phyloP scores from a whole-genome alignment of 35 echinoderm and acorn worm genomes.

The Chiridota heheva region DNA sequence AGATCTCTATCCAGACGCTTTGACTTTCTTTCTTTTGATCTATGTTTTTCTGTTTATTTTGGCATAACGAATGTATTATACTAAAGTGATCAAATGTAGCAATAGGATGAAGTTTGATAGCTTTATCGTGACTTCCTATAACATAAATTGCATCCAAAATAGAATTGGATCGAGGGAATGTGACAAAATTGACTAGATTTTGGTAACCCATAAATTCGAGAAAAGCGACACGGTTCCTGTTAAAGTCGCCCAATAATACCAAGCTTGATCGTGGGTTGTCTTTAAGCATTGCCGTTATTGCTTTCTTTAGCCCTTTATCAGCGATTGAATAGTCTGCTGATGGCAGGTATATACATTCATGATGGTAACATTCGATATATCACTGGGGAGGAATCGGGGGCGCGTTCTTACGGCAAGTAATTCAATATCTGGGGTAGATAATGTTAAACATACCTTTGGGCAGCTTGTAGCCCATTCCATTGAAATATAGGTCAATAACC shows the following conservation, averaged over 20 bases:
- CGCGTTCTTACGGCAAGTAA: not conserved
- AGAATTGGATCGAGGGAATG: not conserved
- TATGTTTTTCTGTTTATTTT: not conserved
- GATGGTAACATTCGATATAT: not conserved
- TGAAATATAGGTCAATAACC: slow-evolving; percentile 10
- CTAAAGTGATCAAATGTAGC: not conserved
- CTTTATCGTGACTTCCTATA: not conserved
- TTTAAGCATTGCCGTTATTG: not conserved
- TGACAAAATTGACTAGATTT: not conserved
- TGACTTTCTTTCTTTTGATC: not conserved
- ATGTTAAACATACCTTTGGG: slow-evolving; percentile 22
- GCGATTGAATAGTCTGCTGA: not conserved
- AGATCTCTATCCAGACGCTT: not conserved
- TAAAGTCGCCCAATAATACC: not conserved
- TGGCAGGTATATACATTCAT: not conserved
- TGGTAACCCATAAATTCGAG: not conserved
- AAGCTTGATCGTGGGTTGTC: not conserved
- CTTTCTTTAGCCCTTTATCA: not conserved
- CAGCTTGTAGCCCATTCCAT: not conserved
- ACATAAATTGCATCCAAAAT: not conserved
- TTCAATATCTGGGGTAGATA: slow-evolving; percentile 34
- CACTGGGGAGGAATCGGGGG: not conserved
- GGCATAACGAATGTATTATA: not conserved
- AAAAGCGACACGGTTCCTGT: not conserved
- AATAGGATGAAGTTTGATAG: not conserved